Evolutionary conservation across 2,888 invertebrate species (phyloP).

Genomic region (Carabus problematicus): DNA sequence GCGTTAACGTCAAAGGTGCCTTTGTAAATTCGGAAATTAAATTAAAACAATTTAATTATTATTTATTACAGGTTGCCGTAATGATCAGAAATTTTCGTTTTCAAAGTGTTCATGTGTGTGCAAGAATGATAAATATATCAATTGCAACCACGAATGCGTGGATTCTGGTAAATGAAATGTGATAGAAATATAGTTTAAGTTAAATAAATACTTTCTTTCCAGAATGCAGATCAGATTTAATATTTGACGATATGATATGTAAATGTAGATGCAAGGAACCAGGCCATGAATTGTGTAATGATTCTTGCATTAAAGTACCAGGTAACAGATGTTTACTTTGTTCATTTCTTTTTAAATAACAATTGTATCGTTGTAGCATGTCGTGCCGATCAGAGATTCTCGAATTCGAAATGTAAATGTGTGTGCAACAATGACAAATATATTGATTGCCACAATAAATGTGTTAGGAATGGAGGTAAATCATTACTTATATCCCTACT

Average conservation of each 20-base stretch:
- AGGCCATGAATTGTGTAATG: background rate
- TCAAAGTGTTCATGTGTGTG: background rate
- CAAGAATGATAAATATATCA: background rate
- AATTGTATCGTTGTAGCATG: background rate
- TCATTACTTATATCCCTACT: too few relatives aligned
- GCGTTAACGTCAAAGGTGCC: slow-evolving; percentile 4
- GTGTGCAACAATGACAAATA: background rate
- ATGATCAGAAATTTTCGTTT: slow-evolving; percentile 6
- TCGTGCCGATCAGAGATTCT: background rate
- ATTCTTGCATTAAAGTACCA: background rate
- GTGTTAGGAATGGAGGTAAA: background rate
- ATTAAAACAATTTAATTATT: background rate
- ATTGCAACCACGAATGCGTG: background rate
- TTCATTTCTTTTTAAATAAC: background rate
- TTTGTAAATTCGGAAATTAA: background rate
- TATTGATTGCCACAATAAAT: background rate
- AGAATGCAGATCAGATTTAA: background rate
- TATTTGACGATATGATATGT: background rate
- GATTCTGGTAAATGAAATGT: background rate
- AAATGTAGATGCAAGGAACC: slow-evolving; percentile 3
- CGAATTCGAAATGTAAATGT: background rate
- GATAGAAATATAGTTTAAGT: too few relatives aligned
- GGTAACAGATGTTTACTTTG: background rate
- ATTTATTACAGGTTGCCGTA: background rate
- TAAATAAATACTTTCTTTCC: background rate